Percentiles rank a stretch among this genome's conserved stretches.
Conservation (phyloP, 2,797 vertebrate genomes). For the Scleropages formosus region DNA sequence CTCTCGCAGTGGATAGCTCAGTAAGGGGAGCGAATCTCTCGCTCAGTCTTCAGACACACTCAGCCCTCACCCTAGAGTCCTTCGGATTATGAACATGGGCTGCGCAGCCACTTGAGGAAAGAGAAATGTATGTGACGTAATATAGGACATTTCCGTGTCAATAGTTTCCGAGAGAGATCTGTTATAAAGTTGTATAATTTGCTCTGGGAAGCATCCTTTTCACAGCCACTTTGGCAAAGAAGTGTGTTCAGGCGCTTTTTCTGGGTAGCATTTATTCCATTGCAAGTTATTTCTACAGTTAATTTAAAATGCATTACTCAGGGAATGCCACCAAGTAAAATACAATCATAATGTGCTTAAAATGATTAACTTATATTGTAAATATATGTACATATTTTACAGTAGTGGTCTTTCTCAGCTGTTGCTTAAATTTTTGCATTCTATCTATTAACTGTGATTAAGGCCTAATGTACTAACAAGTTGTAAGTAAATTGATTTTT, state of each 20-base stretch:
- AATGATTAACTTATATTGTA: no score
- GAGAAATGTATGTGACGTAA: neutral
- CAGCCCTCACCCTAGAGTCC: neutral
- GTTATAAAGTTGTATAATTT: conserved; percentile 14
- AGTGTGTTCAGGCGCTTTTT: no score
- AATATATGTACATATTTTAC: no score
- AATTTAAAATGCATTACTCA: neutral
- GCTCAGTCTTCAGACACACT: neutral
- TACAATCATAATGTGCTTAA: no score
- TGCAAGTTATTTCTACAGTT: neutral
- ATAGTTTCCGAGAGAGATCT: neutral
- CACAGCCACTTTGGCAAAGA: no score
- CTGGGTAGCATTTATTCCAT: neutral
- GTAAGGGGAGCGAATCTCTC: neutral
- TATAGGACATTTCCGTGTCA: neutral
- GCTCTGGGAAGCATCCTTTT: no score
- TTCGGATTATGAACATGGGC: neutral
- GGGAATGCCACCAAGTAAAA: neutral
- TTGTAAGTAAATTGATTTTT: no score
- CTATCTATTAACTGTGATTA: no score
- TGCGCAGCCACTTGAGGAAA: neutral
- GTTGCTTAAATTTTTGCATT: no score
- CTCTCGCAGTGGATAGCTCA: neutral
- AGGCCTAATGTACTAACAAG: no score
- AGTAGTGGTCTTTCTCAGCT: no score